phyloP scores from a whole-genome alignment of 2,888 invertebrate species.

The Meiosimyza platycephala region DNA sequence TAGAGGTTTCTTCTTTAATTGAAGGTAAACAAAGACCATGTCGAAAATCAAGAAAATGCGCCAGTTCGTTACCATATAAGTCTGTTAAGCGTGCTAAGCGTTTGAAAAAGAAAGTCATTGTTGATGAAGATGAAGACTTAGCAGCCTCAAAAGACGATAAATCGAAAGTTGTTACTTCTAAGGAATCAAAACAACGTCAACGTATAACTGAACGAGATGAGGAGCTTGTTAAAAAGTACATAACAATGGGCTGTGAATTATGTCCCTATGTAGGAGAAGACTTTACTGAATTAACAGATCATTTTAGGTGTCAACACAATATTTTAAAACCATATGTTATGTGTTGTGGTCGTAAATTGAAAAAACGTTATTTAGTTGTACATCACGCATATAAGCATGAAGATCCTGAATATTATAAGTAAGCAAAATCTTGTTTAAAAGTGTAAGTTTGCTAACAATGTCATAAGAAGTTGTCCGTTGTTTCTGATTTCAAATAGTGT shows the following conservation, averaged over 20 bases:
- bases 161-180: constrained; percentile 19
- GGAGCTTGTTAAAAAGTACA: constrained; percentile 60
- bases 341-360: constrained; percentile 64
- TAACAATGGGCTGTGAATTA: constrained; percentile 63
- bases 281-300: constrained; percentile 60
- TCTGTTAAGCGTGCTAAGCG: constrained; percentile 34
- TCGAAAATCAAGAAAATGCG: background rate
- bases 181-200: constrained; percentile 44
- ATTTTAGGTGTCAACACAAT: constrained; percentile 59
- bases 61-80: constrained; percentile 2
- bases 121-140: constrained; percentile 27
- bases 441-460: too few species aligned
- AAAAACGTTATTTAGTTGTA: constrained; percentile 60
- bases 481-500: too few species aligned
- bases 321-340: constrained; percentile 57
- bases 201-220: constrained; percentile 56
- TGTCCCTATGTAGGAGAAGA: constrained; percentile 58
- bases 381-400: constrained; percentile 65
- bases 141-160: constrained; percentile 24
- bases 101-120: constrained; percentile 30
- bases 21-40: background rate
- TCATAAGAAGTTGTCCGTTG: too few species aligned
- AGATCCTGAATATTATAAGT: constrained; percentile 66
- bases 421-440: constrained; percentile 32
- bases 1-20: too few species aligned